Base-by-base conservation (phyloP, 37 sponge, comb jelly and placozoan species). In the Chondrosia reniformis region DNA sequence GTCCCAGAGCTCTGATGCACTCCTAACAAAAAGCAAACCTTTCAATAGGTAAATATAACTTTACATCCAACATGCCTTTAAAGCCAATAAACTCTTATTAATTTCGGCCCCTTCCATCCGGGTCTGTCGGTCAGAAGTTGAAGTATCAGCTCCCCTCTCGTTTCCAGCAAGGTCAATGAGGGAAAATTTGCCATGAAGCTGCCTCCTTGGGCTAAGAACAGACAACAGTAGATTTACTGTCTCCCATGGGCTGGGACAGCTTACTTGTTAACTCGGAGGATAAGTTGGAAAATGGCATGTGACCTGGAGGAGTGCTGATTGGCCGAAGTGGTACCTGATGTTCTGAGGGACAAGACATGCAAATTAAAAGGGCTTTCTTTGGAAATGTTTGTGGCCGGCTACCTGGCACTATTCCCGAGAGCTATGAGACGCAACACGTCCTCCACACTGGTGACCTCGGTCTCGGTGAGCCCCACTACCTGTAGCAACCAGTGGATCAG, bases 51-150 rank as follows among this genome's bases (percentile, higher is more conserved):
- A 72, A 10, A 22, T 30, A 32, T 10, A n/a, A n/a, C n/a, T n/a
- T n/a, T n/a, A n/a, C n/a, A n/a, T 42, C 1, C 27, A 1, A 54
- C 65, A 0, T 15, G 90, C 95, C 76, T 98, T 98, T 27, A 98
- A 86, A 38, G 99, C 99, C 32, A 98, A 77, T 22, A 98, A 76
- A 40, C 96, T 95, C 65, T 86, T 95, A 84, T 98, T 98, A 59
- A 98, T 98, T 58, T 98, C 96, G 30, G 99, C 99, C 21, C 99
- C 99, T 77, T 98, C 99, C 89, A 95, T 86, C 67, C 99, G 78
- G 3, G 99, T 98, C 61, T 90, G 88, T 63, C 99, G 46, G 64
- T 95, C 92, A 46, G 96, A 81, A 55, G 79, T 93, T 12, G 89
- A 79, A 27, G 99, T 98, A 73, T 98, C 99, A 39, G 95, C 99